Evolutionary conservation across 2,113 vertebrate species (phyloP).

Genomic region (Megaptera novaeangliae): DNA sequence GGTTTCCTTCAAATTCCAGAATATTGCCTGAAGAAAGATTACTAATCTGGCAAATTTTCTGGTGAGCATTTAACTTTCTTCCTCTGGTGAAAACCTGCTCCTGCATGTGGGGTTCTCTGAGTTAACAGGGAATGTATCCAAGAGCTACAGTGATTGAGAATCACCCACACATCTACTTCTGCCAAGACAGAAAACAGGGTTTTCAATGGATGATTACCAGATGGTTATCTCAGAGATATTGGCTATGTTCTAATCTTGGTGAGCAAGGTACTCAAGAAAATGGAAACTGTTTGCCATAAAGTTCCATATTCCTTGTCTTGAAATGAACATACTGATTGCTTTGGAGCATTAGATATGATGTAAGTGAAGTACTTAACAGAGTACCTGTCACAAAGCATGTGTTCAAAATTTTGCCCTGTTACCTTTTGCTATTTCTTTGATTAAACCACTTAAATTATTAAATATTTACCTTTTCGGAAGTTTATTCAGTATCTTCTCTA

Average conservation of each 20-base stretch:
- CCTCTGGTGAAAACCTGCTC: neutral
- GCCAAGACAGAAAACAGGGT: neutral
- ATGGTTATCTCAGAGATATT: neutral
- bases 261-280: neutral
- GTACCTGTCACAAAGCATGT: neutral
- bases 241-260: neutral
- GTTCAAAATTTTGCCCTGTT: neutral
- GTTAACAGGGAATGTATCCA: neutral
- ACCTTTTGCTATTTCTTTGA: neutral
- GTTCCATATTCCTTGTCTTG: neutral
- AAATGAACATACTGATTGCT: neutral
- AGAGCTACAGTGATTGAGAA: neutral
- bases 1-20: neutral
- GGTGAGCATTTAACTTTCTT: neutral
- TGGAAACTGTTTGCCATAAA: neutral
- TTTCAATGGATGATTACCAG: neutral
- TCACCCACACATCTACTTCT: neutral
- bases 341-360: neutral
- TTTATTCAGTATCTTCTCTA: neutral
- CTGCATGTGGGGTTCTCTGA: neutral
- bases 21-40: neutral
- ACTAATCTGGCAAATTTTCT: neutral
- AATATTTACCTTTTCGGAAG: neutral
- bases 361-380: neutral
- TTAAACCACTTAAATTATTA: neutral